Percentiles rank a stretch among this genome's conserved stretches.
Evolutionary conservation across 2,888 invertebrate genomes (phyloP).

Genomic region (Dasysyrphus albostriatus): DNA sequence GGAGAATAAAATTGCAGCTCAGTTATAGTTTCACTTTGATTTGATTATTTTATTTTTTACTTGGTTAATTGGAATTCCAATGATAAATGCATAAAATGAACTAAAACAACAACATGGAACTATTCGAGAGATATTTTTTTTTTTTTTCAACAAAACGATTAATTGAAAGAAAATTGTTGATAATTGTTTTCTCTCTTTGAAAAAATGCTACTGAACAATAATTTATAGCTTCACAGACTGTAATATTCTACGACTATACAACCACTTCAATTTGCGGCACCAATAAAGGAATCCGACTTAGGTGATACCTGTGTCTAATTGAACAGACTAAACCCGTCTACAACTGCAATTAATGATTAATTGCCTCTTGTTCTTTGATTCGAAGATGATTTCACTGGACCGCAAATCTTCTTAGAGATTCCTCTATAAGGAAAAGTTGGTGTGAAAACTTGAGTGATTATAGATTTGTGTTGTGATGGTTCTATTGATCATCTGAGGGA

Average conservation of each 20-base stretch:
- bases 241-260: conserved; percentile 10
- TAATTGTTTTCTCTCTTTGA: conserved; percentile 52
- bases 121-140: background rate
- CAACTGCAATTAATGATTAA: conserved; percentile 54
- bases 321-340: conserved; percentile 52
- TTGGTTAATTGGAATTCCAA: conserved; percentile 43
- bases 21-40: conserved; percentile 41
- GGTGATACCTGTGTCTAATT: conserved; percentile 52
- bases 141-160: background rate
- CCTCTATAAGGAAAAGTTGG: background rate
- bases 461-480: background rate
- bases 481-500: background rate
- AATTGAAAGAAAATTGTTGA: conserved; percentile 37
- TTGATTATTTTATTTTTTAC: background rate
- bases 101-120: background rate
- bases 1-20: conserved; percentile 6
- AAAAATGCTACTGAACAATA: conserved; percentile 49
- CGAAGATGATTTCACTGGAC: background rate
- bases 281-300: conserved; percentile 27
- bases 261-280: background rate
- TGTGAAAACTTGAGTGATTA: conserved; percentile 13
- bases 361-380: conserved; percentile 25
- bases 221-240: conserved; percentile 18
- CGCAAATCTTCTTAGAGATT: background rate
- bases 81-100: conserved; percentile 4